phyloP scores from a whole-genome alignment of 1,140 invertebrate species.

The Leptoteleia sp. region DNA sequence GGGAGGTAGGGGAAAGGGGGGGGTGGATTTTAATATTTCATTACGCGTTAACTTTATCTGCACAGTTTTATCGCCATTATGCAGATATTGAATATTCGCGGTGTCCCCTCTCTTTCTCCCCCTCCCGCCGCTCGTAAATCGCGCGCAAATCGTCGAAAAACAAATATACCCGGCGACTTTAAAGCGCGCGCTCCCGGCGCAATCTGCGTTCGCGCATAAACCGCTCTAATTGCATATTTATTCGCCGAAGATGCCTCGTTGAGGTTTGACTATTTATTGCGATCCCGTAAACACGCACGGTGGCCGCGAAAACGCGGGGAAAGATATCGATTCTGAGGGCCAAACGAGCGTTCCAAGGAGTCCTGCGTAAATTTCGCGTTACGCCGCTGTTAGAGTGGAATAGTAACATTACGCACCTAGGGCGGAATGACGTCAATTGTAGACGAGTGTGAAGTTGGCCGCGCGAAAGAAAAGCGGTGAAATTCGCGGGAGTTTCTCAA shows the following conservation, averaged over 20 bases:
- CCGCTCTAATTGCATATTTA: slow-evolving; percentile 29
- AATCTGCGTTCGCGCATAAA: slow-evolving; percentile 30
- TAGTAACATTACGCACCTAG: no score
- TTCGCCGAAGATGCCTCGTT: slow-evolving; percentile 36
- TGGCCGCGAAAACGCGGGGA: slow-evolving; percentile 9
- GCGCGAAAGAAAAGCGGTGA: no score
- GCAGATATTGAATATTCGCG: slow-evolving; percentile 17
- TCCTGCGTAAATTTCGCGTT: slow-evolving; percentile 26
- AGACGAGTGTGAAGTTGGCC: no score
- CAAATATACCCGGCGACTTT: slow-evolving; percentile 16
- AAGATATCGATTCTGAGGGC: slow-evolving; percentile 43
- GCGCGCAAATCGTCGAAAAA: slow-evolving; percentile 19
- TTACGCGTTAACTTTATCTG: slow-evolving; percentile 21
- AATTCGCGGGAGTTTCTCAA: no score
- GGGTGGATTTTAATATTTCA: slow-evolving; percentile 13
- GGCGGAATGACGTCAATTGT: no score
- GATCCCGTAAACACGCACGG: slow-evolving; percentile 39
- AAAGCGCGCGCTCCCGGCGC: background rate
- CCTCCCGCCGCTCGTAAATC: slow-evolving; percentile 22
- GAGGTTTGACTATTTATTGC: slow-evolving; percentile 47
- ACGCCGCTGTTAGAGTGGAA: no score
- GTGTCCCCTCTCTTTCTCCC: no score
- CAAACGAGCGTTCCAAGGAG: slow-evolving; percentile 13
- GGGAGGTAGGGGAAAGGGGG: no score
- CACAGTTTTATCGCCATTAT: slow-evolving; percentile 29